phyloP scores from a whole-genome alignment of 2,113 vertebrate species.

The Myiopsitta monachus region DNA sequence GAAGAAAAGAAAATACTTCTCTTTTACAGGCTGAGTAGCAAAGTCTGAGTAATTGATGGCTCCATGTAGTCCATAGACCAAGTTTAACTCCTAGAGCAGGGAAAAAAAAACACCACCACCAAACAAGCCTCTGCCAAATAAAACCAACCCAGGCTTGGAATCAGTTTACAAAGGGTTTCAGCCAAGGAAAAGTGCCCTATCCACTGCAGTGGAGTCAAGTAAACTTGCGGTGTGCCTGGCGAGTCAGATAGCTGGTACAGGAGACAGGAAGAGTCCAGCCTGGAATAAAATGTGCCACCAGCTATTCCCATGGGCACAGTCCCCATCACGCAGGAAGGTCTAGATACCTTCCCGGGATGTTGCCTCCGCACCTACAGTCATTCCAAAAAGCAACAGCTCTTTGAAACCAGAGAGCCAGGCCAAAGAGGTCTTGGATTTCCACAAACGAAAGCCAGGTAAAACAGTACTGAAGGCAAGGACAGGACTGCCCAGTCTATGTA shows the following conservation, averaged over 20 bases:
- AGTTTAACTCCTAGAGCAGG: background rate
- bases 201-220: background rate
- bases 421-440: background rate
- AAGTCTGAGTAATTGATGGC: background rate
- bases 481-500: fast-evolving
- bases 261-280: background rate
- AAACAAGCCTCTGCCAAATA: background rate
- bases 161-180: background rate
- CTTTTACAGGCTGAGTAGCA: background rate
- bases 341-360: background rate
- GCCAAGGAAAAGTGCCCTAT: too few species aligned
- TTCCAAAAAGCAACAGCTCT: background rate
- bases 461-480: background rate
- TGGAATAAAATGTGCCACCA: background rate
- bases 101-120: background rate
- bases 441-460: background rate
- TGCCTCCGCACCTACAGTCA: background rate
- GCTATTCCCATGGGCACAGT: background rate
- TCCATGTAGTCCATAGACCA: background rate
- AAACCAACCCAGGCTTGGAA: background rate
- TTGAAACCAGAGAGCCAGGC: background rate
- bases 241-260: background rate
- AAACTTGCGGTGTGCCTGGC: background rate
- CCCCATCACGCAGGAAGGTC: background rate
- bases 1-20: background rate